Conservation (phyloP, 1,140 invertebrate species). For the Teleopsis dalmanni region DNA sequence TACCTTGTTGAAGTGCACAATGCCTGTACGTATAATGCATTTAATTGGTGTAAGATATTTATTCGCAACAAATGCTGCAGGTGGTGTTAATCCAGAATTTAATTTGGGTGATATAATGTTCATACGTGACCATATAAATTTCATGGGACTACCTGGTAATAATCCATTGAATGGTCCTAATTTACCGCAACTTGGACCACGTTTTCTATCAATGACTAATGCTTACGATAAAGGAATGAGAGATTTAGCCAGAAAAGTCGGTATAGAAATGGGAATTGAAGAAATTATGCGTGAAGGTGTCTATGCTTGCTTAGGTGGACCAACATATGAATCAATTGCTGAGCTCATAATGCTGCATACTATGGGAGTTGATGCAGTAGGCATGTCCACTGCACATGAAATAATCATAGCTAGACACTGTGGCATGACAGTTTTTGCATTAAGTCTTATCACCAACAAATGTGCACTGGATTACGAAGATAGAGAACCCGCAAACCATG, state of each 20-base stretch:
- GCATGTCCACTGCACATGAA: slow-evolving; percentile 75
- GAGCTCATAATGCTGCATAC: slow-evolving; percentile 74
- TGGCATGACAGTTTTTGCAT: slow-evolving; percentile 79
- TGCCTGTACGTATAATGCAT: slow-evolving; percentile 95
- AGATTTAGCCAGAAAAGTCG: slow-evolving; percentile 63
- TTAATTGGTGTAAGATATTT: slow-evolving; percentile 78
- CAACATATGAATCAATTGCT: slow-evolving; percentile 88
- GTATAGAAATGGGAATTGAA: slow-evolving; percentile 62
- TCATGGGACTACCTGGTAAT: slow-evolving; percentile 86
- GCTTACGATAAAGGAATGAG: slow-evolving; percentile 67
- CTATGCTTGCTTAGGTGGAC: slow-evolving; percentile 86
- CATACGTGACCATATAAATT: slow-evolving; percentile 91
- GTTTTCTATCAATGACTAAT: slow-evolving; percentile 83
- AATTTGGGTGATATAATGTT: slow-evolving; percentile 93
- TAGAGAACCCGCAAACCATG: slow-evolving; percentile 66
- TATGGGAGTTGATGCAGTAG: slow-evolving; percentile 84
- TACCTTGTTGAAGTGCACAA: slow-evolving; percentile 64
- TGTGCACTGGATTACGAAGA: slow-evolving; percentile 76
- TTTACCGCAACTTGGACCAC: slow-evolving; percentile 85
- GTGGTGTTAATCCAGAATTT: slow-evolving; percentile 77
- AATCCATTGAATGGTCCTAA: slow-evolving; percentile 88
- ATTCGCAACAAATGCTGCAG: slow-evolving; percentile 90
- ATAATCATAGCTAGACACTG: slow-evolving; percentile 70
- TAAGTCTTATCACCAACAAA: slow-evolving; percentile 88
- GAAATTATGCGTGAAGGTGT: slow-evolving; percentile 76